A percentile compares a stretch with the other conserved stretches of the same genome.
Conservation (phyloP, 2,797 vertebrate species). For the Emydoidea blandingii region DNA sequence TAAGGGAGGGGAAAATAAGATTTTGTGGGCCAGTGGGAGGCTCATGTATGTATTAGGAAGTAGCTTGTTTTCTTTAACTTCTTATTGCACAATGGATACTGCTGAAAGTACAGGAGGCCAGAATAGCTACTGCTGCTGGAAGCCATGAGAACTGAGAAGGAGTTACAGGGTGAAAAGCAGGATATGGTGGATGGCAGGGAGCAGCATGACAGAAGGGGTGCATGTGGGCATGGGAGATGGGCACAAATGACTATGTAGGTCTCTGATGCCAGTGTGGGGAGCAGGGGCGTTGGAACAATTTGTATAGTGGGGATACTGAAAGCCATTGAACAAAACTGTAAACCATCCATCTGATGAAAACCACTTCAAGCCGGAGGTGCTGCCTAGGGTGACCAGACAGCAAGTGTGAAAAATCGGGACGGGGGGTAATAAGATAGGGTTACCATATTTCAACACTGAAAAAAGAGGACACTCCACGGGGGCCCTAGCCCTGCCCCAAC, state of each 20-base stretch:
- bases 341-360: no score
- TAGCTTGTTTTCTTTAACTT: background rate
- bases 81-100: rapidly evolving
- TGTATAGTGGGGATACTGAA: no score
- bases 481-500: no score
- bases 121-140: background rate
- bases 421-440: no score
- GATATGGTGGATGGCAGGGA: background rate
- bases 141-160: background rate
- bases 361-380: no score
- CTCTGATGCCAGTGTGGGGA: background rate
- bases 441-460: no score
- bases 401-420: no score
- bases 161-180: background rate
- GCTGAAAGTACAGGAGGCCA: background rate
- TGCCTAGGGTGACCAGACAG: no score
- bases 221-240: background rate
- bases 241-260: background rate
- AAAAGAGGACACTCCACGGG: no score
- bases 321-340: no score
- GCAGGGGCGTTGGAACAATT: no score
- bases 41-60: rapidly evolving
- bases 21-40: rapidly evolving
- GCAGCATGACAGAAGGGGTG: background rate
- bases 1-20: rapidly evolving